phyloP scores from a whole-genome alignment of 2,888 invertebrate species.

The Patella depressa region DNA sequence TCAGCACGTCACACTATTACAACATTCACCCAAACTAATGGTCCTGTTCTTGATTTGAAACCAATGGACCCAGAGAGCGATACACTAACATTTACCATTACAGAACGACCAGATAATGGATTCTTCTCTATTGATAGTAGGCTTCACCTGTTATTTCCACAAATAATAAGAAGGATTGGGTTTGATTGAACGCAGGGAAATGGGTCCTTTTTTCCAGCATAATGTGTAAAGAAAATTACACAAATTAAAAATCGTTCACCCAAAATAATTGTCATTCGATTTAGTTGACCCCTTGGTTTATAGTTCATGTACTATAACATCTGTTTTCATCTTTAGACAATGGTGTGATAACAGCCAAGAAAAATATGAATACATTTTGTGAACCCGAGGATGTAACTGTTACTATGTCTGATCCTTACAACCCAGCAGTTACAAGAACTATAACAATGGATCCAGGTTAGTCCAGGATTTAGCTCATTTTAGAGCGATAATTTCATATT shows the following conservation, averaged over 20 bases:
- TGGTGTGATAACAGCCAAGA: not conserved
- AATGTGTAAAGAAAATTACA: no score
- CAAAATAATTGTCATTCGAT: no score
- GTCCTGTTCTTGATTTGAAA: not conserved
- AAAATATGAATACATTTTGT: not conserved
- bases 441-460: conserved; percentile 1
- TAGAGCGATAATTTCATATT: no score
- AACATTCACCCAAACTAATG: not conserved
- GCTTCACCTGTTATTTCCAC: not conserved
- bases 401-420: not conserved
- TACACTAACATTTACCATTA: not conserved
- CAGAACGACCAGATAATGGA: not conserved
- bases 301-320: no score
- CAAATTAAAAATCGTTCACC: no score
- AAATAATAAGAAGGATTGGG: no score
- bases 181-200: no score
- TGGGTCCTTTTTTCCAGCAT: no score
- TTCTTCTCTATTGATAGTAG: not conserved
- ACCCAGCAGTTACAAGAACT: not conserved
- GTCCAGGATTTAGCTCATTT: not conserved
- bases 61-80: not conserved
- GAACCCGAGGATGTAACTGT: not conserved
- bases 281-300: no score
- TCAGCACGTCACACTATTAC: no score
- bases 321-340: not conserved